Base-by-base conservation (phyloP, 2,113 vertebrate genomes). In the Limanda limanda region DNA sequence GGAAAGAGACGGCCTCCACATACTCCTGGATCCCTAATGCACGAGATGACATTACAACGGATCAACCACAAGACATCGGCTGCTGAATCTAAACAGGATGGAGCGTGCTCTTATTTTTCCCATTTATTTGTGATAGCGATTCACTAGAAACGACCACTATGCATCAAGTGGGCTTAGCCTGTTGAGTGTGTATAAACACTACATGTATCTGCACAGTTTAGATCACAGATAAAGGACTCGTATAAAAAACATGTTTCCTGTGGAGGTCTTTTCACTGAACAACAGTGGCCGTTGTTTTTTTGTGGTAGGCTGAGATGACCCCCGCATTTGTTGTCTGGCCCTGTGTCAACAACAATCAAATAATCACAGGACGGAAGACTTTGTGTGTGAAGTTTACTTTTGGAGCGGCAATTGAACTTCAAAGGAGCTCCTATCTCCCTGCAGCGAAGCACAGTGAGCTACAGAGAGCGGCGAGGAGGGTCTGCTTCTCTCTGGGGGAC, bases 1-100 rank as follows among this genome's bases (percentile, higher is more conserved):
- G 96, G 88, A 99, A 99, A 0, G 97, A 98, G 7, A 96, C 95
- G 3, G 98, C 98, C 85, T 99, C 98, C 82, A 99, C 96, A 1
- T 97, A 99, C 80, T 99, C 98, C 87, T 99, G 98, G 82, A 99
- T 95, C 52, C 98, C 98, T 99, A 87, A 76, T 11, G 65, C 37
- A 78, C 15, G 2, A 21, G 55, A 64, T 21, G 1, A 75, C 31
- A 70, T 31, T 13, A 18, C 74, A 71, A 77, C 2, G 11, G 35
- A 62, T 74, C 23, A 57, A 4, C 4, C 35, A 35, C 4, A 56
- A 24, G 14, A 76, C 48, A 25, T 8, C 20, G 52, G 68, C 78
- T 63, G 52, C 17, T 66, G 0, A 61, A 68, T 64, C 0, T 25
- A 21, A 80, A 47, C 27, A 18, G 0, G 60, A 0, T 55, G 1